Evolutionary conservation across 1,140 invertebrate genomes (phyloP).

Genomic region (Orchestia grillus): DNA sequence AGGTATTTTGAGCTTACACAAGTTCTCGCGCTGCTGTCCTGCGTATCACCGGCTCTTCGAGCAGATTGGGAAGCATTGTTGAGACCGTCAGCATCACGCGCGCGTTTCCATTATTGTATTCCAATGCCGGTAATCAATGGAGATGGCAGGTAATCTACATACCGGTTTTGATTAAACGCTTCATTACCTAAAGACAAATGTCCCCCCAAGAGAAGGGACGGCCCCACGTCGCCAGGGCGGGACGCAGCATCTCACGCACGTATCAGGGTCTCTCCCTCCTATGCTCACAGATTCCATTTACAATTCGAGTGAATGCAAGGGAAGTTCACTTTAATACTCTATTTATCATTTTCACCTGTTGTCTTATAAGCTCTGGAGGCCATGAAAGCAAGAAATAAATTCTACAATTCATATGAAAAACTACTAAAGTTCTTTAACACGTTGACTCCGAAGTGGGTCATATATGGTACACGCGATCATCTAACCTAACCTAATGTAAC

Average conservation of each 20-base stretch:
- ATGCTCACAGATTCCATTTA: background rate
- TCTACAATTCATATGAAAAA: too few relatives aligned
- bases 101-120: background rate
- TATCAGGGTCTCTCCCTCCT: background rate
- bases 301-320: too few relatives aligned
- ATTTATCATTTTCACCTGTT: too few relatives aligned
- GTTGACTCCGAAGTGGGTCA: too few relatives aligned
- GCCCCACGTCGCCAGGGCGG: background rate
- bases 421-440: too few relatives aligned
- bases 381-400: too few relatives aligned
- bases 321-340: background rate
- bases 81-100: background rate
- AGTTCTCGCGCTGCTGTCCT: background rate
- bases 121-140: background rate
- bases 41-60: background rate
- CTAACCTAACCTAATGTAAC: too few relatives aligned
- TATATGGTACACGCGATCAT: too few relatives aligned
- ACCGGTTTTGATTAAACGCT: background rate
- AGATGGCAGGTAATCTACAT: background rate
- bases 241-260: background rate
- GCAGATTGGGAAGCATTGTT: background rate
- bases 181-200: background rate
- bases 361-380: too few relatives aligned
- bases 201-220: background rate
- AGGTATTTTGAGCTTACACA: background rate